Evolutionary conservation across 2,888 invertebrate species (phyloP), one percentile per base, ranked within the genome.

Genomic region (Apoderus coryli): DNA sequence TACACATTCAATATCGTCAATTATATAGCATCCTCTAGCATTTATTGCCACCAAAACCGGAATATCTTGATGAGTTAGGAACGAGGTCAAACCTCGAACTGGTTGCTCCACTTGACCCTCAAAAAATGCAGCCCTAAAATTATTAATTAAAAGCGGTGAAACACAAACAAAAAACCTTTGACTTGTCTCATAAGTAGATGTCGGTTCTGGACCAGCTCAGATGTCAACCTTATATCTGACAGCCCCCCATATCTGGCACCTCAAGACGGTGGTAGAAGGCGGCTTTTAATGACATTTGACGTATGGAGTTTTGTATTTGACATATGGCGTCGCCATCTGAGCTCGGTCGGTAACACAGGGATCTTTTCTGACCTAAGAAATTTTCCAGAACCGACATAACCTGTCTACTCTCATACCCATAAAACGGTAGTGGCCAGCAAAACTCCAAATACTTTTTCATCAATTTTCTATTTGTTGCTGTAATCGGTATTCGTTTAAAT

Each of bases 51-150:
- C 73, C 24, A 84, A 64, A 11, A 95, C 85, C 4, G 86, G 79
- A 41, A 86, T 71, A 54, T 92, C 90, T 44, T 78, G 80, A 54
- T 86, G 81, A 2, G 79, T 82, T 34, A 89, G 69, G 48, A 89
- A 66, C 33, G 85, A 81, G 35, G 81, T 79, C 35, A 90, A 63
- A 27, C 85, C 85, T 31, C 84, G 69, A 1, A 84, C 78, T 0
- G 90, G 90, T 57, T 86, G 84, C 57, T 93, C 92, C 31, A 93
- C 79, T 62, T 90, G 89, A 5, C 90, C 92, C 63, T 84, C 82
- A 60, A 93, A 93, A 63, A 88, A 92, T 12, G 90, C 90, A 37
- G 85, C 80, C 31, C 89, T 88, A 59, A 5, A 60, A 59, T 35
- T 14, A 24, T 5, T 2, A 14, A 4, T 3, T 13, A n/a, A n/a